Evolutionary conservation across 2,888 invertebrate genomes (phyloP), one percentile per base, ranked within the genome.

Genomic region (Thumatha senex): DNA sequence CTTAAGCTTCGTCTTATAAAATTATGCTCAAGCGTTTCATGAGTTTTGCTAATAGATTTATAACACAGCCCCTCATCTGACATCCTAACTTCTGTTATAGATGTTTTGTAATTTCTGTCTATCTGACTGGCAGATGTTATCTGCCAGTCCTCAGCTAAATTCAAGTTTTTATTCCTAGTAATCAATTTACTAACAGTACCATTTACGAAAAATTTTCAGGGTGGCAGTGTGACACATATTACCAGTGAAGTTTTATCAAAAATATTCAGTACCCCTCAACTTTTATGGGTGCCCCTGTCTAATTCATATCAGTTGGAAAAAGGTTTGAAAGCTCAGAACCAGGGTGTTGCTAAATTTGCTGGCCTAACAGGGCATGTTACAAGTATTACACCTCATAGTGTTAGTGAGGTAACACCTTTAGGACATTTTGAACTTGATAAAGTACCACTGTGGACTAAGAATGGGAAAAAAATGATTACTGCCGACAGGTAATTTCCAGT

Each of bases 171-270:
- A 24, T 5, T 24, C 18, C 18, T 5, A 24, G 18, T 24, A 24
- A 4, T 24, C 18, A 24, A 24, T 24, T 24, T 24, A 24, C 18
- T 24, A 24, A 24, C 18, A 24, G 18, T 24, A 5, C 18, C 2
- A 2, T 24, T 24, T 24, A 4, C 2, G 2, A 24, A 4, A 24
- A 24, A 4, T 30, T 30, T 92, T 48, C 80, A 96, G 95, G 94
- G 95, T 65, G 98, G 97, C 40, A 95, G 96, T 81, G 93, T 97
- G 42, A 96, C 97, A 0, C 95, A 97, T 82, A 83, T 98, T 15
- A 96, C 96, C 0, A 93, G 94, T 58, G 97, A 96, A 84, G 95
- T 96, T 0, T 92, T 96, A 46, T 88, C 94, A 61, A 92, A 93
- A 78, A 87, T 96, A 7, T 94, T 93, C 40, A 71, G 84, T 14